Base-by-base conservation (phyloP, 1,140 invertebrate genomes). In the Ceratosolen solmsi region DNA sequence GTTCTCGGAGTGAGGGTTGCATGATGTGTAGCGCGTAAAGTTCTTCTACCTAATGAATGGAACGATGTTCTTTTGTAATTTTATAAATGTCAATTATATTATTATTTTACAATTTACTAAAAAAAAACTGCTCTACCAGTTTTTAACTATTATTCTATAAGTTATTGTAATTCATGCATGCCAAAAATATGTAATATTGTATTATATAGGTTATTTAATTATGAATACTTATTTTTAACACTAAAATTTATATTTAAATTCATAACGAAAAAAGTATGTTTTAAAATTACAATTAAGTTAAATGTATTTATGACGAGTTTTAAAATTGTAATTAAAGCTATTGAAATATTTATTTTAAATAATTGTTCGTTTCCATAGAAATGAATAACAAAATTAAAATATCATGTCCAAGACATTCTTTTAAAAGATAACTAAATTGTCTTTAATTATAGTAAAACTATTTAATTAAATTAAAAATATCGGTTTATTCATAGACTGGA, bases 1-100 rank as follows among this genome's bases (percentile, higher is more conserved):
- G 98, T 88, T 98, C 97, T 0, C 92, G 98, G 11, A 93, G 96
- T 87, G 98, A 98, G 80, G 96, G 95, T n/a, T 99, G 98, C 89
- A 88, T 97, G 51, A 95, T 95, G 89, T 97, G 96, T 87, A 95
- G 95, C 82, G 95, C 94, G 11, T 95, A 92, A 87, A 85, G 56
- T 36, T 17, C 22, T 77, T 15, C 13, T 11, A 33, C 11, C 30
- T 25, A 15, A 27, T 15, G 27, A 63, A 33, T 2, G 4, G 2
- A 54, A 22, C 3, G 5, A 54, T 27, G 1, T 38, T 38, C 3
- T 3, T 38, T 38, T 38, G 22, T 68, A 38, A n/a, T 68, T 68
- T 38, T 58, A 58, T 58, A 58, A 25, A 58, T 17, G 13, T 8
- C 22, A 27, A 58, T 25, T 4, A 5, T 58, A 27, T 13, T 7